A percentile compares a stretch with the other conserved stretches of the same genome.
Evolutionary conservation across 2,888 invertebrate genomes (phyloP).

Genomic region (Tetrapedia diversipes): DNA sequence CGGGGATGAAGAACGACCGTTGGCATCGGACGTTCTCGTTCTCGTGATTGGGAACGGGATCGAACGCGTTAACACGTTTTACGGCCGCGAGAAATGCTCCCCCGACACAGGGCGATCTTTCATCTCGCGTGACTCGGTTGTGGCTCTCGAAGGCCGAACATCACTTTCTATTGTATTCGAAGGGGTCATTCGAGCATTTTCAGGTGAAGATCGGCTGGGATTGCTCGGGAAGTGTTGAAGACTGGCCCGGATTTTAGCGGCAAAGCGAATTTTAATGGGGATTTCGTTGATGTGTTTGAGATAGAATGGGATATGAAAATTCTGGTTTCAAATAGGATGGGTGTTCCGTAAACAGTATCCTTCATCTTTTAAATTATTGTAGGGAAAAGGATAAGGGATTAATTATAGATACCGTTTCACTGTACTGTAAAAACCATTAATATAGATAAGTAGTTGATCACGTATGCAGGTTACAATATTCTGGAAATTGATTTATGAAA

Average conservation of each 20-base stretch:
- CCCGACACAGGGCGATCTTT: conserved; percentile 25
- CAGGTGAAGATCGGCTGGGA: neutral
- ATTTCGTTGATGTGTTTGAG: neutral
- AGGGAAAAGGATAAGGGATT: too few species aligned
- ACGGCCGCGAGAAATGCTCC: conserved; percentile 10
- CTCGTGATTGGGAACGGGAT: conserved; percentile 2
- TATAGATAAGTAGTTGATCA: too few species aligned
- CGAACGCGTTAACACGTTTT: conserved; percentile 26
- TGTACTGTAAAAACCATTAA: too few species aligned
- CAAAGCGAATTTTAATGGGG: neutral
- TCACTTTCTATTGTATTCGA: neutral
- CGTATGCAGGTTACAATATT: too few species aligned
- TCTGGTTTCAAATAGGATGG: too few species aligned
- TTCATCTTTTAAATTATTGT: too few species aligned
- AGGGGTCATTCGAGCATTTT: neutral
- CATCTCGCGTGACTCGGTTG: conserved; percentile 30
- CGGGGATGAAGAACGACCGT: conserved; percentile 35
- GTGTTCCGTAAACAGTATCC: too few species aligned
- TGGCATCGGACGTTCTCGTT: neutral
- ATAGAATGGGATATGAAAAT: too few species aligned
- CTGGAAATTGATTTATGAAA: too few species aligned
- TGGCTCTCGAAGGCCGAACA: neutral
- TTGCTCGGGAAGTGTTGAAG: neutral
- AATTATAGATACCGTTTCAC: too few species aligned
- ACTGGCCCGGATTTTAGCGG: too few species aligned